Base-by-base conservation (phyloP, 1,140 invertebrate genomes). In the Pissodes strobi region DNA sequence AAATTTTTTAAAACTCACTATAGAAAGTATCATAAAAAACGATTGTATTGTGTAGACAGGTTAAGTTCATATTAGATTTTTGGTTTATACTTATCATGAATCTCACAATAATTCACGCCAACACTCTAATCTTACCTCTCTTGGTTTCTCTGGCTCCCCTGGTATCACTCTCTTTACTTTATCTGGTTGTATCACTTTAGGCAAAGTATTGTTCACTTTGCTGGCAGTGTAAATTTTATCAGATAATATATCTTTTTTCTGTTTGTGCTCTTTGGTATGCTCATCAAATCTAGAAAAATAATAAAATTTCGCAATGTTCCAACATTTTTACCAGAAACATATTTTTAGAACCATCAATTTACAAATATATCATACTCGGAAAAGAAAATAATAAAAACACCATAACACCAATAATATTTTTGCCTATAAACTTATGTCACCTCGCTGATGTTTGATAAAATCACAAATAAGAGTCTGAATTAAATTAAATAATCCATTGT, bases 171-270 rank as follows among this genome's bases (percentile, higher is more conserved):
- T 38, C 21, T 55, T 49, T 1, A 65, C 63, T 62, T 72, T 72
- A 37, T 69, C 64, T 1, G 68, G 61, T 15, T 65, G 62, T 4
- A 73, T 59, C 0, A 70, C 62, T 45, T 70, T 72, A 4, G 73
- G 73, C 8, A 72, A 41, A 18, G 68, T 65, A 52, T 72, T 69
- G 27, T 74, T 72, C 21, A 69, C 49, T 61, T 74, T 75, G 25
- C 69, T 71, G 1, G 74, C 69, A 10, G 72, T 71, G 55, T 68
- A 76, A n/a, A 77, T 70, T 64, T 74, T 77, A 21, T 70, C 69
- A 1, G 71, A 69, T 13, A 69, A 21, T 17, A 49, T 23, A 66
- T 78, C 70, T 1, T 70, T 68, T n/a, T 68, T 62, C 18, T 66
- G 38, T 25, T 69, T 56, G 41, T 78, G 77, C 12, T 67, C 61